These are phyloP conservation scores for Listronotus bonariensis DNA, from an alignment of 1,140 invertebrate genomes.

Conservation along the genomic window DNA sequence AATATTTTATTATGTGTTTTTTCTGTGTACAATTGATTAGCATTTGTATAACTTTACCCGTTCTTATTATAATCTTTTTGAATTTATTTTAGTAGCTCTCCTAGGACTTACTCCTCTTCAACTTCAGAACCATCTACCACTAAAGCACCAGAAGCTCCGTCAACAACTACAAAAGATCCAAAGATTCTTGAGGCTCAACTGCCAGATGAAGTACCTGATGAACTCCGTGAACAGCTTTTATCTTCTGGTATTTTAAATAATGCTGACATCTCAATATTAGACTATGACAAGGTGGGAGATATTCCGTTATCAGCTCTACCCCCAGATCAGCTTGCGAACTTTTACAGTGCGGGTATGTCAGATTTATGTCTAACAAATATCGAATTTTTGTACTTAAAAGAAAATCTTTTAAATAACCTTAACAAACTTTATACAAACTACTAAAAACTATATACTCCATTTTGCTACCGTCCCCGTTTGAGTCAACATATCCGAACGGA, in stretches of 20 bases:
- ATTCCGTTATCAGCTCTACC: slow-evolving; percentile 80
- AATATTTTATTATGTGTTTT: no score
- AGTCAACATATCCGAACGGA: no score
- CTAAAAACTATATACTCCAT: no score
- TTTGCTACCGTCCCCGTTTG: no score
- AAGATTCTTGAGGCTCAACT: slow-evolving; percentile 65
- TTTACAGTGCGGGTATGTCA: slow-evolving; percentile 71
- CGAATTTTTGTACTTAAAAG: no score
- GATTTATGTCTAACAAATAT: no score
- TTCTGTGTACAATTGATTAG: no score
- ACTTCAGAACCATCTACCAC: slow-evolving; percentile 48
- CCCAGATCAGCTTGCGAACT: slow-evolving; percentile 83
- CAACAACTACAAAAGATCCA: slow-evolving; percentile 53
- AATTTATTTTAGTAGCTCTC: slow-evolving; percentile 21
- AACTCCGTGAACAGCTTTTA: slow-evolving; percentile 79
- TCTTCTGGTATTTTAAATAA: slow-evolving; percentile 84
- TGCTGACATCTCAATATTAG: slow-evolving; percentile 82
- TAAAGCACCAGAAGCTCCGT: slow-evolving; percentile 51
- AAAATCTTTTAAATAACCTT: no score
- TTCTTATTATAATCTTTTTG: no score
- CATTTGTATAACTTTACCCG: no score
- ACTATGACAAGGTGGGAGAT: slow-evolving; percentile 87
- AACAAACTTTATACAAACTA: no score
- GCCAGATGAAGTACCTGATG: slow-evolving; percentile 85
- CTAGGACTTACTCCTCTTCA: slow-evolving; percentile 35